These are phyloP conservation scores for Drosophila kambysellisi DNA, from an alignment of 2,888 invertebrate species.

Conservation along the genomic window DNA sequence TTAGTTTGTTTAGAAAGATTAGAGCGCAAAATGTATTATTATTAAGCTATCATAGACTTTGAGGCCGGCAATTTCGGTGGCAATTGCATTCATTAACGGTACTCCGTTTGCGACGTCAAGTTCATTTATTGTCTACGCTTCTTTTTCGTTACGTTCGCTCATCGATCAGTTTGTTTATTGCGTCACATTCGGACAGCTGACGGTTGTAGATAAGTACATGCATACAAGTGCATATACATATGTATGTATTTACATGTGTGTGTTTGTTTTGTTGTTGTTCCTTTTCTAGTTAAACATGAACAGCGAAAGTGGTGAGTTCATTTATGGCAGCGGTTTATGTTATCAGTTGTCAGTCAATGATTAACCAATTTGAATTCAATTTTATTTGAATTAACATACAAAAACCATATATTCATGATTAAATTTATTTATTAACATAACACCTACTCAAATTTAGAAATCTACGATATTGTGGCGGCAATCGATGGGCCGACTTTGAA, in stretches of 20 bases:
- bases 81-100: conserved; percentile 17
- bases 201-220: background rate
- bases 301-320: conserved; percentile 57
- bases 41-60: conserved; percentile 17
- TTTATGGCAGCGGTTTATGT: background rate
- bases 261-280: conserved; percentile 11
- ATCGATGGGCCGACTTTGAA: conserved; percentile 51
- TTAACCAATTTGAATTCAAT: background rate
- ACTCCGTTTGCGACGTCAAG: conserved; percentile 27
- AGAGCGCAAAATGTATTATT: conserved; percentile 1
- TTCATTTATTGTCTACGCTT: conserved; percentile 20
- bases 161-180: conserved; percentile 11
- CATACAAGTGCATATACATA: background rate
- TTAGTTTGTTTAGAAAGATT: conserved; percentile 28
- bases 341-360: background rate
- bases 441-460: background rate
- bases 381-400: background rate
- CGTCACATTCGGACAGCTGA: conserved; percentile 13
- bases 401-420: background rate
- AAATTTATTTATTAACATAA: background rate
- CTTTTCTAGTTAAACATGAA: conserved; percentile 39
- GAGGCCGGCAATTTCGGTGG: conserved; percentile 8
- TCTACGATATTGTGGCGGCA: conserved; percentile 48
- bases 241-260: background rate
- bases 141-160: conserved; percentile 8